These are phyloP conservation scores for Saguinus imperator DNA, from an alignment of 2,113 vertebrate species.

Conservation along the genomic window DNA sequence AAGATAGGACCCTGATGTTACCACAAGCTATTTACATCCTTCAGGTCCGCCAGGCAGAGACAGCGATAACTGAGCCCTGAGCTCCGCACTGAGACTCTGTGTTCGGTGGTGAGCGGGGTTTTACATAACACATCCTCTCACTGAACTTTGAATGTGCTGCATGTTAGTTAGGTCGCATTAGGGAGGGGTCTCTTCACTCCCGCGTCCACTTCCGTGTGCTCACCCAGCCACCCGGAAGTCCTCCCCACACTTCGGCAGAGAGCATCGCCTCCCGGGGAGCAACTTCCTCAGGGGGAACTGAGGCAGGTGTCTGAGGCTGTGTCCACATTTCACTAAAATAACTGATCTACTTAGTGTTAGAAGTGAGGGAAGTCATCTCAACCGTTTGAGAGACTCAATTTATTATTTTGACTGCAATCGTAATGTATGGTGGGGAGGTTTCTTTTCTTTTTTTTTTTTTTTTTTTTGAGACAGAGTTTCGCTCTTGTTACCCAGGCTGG, in stretches of 20 bases:
- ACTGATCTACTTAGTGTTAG: not conserved
- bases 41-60: not conserved
- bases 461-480: too few relatives aligned
- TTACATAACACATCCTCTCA: not conserved
- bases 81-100: fast-evolving
- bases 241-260: not conserved
- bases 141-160: not conserved
- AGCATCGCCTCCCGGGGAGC: fast-evolving
- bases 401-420: not conserved
- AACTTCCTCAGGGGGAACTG: fast-evolving
- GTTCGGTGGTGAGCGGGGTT: not conserved
- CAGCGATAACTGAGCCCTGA: not conserved
- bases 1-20: not conserved
- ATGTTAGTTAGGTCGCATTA: not conserved
- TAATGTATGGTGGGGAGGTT: not conserved
- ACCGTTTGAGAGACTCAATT: not conserved
- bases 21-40: not conserved
- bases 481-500: too few relatives aligned
- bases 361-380: not conserved
- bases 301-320: not conserved
- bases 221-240: too few relatives aligned
- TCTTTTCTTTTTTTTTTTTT: not conserved
- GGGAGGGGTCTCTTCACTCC: not conserved
- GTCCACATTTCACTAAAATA: not conserved
- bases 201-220: fast-evolving